These are phyloP conservation scores for Elanoides forficatus DNA, from an alignment of 2,113 vertebrate genomes.

Conservation along the genomic window DNA sequence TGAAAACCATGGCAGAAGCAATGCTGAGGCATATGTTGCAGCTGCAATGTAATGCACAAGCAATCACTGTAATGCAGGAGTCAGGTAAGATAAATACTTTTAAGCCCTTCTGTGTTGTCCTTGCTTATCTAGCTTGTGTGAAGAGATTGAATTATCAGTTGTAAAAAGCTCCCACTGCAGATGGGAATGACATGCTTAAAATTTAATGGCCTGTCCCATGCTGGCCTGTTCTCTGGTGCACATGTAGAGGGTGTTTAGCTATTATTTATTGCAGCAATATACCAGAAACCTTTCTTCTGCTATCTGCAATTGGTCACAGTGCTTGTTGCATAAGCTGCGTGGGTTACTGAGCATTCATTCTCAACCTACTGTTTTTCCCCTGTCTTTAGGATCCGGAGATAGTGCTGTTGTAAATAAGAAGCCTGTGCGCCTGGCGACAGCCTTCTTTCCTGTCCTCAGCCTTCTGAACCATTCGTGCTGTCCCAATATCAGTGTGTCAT, in stretches of 20 bases:
- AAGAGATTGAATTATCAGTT: neutral
- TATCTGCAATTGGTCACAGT: neutral
- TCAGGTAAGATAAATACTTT: conserved; percentile 47
- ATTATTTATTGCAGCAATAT: neutral
- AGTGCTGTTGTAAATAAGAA: conserved; percentile 69
- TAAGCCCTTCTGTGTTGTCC: neutral
- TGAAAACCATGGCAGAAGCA: conserved; percentile 77
- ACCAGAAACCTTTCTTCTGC: neutral
- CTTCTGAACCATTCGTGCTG: conserved; percentile 93
- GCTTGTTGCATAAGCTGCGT: neutral
- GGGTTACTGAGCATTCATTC: neutral
- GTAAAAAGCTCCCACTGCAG: neutral
- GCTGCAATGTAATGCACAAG: conserved; percentile 91
- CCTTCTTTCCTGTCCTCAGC: conserved; percentile 87
- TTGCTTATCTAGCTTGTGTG: neutral
- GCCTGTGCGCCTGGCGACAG: conserved; percentile 86
- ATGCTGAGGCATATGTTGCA: conserved; percentile 89
- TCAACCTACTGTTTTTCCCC: neutral
- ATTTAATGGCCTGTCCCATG: neutral
- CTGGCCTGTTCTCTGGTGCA: neutral
- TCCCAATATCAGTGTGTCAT: conserved; percentile 87
- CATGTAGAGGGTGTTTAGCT: neutral
- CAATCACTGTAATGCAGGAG: conserved; percentile 75
- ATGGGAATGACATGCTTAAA: neutral
- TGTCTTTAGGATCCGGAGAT: conserved; percentile 52